Percentiles rank a stretch among this genome's conserved stretches.
Conservation (phyloP, 2,888 invertebrate genomes). For the Epinotia brunnichana region DNA sequence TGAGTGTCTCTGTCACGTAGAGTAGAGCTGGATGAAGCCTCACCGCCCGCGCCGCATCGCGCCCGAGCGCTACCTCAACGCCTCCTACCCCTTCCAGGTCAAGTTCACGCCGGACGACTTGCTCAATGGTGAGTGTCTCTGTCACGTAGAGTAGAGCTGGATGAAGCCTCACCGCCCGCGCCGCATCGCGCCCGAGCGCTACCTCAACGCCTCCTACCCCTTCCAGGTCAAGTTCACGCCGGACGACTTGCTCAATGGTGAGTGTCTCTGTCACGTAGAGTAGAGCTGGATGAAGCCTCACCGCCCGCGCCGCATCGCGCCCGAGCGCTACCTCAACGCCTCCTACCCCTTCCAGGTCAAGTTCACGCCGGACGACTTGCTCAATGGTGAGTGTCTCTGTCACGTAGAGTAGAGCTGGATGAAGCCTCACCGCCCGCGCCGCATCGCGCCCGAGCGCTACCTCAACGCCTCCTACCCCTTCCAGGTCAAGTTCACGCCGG, state of each 20-base stretch:
- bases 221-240: neutral
- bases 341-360: neutral
- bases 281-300: neutral
- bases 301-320: neutral
- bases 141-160: neutral
- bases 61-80: conserved; percentile 83
- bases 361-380: conserved; percentile 49
- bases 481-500: conserved; percentile 86
- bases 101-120: conserved; percentile 85
- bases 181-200: neutral
- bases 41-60: neutral
- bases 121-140: conserved; percentile 72
- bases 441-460: conserved; percentile 85
- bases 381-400: conserved; percentile 44
- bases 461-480: conserved; percentile 86
- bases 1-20: neutral
- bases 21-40: neutral
- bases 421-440: too few relatives aligned
- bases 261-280: neutral
- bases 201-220: neutral
- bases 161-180: neutral
- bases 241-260: neutral
- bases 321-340: too few relatives aligned
- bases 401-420: too few relatives aligned
- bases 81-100: conserved; percentile 86